These are phyloP conservation scores for Tipula confusa DNA, from an alignment of 2,888 invertebrate genomes.

Conservation along the genomic window DNA sequence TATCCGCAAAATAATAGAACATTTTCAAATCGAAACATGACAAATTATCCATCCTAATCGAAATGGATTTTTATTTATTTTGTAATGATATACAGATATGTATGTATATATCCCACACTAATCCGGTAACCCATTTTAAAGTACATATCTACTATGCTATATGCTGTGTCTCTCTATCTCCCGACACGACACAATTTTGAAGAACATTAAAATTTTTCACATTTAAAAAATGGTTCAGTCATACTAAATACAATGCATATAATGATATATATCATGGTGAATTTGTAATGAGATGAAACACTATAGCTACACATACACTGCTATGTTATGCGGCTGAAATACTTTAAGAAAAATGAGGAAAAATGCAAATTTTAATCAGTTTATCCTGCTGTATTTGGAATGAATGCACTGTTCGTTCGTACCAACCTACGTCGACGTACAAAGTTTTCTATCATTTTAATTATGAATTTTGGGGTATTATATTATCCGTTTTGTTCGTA, in stretches of 20 bases:
- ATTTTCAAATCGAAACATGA: conserved; percentile 25
- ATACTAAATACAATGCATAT: neutral
- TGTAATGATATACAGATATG: neutral
- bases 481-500: neutral
- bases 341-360: neutral
- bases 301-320: neutral
- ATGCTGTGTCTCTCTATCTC: neutral
- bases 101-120: neutral
- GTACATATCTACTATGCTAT: neutral
- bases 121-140: conserved; percentile 20
- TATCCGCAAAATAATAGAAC: conserved; percentile 20
- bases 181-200: neutral
- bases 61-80: neutral
- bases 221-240: neutral
- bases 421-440: neutral
- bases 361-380: conserved; percentile 13
- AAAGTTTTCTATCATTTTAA: conserved; percentile 20
- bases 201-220: neutral
- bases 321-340: neutral
- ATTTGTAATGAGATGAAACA: neutral
- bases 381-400: neutral
- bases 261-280: neutral
- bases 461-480: conserved; percentile 21
- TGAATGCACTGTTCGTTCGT: neutral
- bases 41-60: conserved; percentile 25